phyloP scores from a whole-genome alignment of 2,113 vertebrate species.

The Heterotis niloticus region DNA sequence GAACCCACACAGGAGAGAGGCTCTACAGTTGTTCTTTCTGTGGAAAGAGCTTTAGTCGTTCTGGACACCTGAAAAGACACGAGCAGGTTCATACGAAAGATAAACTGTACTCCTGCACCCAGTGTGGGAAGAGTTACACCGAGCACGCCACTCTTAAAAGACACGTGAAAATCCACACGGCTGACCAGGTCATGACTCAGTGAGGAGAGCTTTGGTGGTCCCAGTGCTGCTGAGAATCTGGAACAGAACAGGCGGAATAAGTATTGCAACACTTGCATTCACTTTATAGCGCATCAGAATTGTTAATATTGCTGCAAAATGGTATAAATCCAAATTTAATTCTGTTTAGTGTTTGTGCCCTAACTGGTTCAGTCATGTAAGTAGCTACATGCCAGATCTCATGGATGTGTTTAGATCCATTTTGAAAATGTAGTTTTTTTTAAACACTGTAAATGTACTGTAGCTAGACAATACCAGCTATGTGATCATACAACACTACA shows the following conservation, averaged over 20 bases:
- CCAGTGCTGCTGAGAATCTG: neutral
- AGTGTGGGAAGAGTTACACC: constrained; percentile 50
- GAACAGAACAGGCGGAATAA: constrained; percentile 9
- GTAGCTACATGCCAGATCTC: neutral
- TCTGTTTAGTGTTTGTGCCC: neutral
- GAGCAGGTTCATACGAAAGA: constrained; percentile 64
- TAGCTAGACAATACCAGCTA: constrained; percentile 6
- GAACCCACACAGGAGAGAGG: constrained; percentile 65
- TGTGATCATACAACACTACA: neutral
- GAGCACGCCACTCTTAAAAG: constrained; percentile 55
- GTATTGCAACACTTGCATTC: neutral
- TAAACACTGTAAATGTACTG: constrained; percentile 15
- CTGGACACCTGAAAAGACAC: constrained; percentile 62
- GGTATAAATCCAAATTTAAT: neutral
- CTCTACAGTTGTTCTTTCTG: constrained; percentile 59
- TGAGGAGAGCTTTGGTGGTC: constrained; percentile 20
- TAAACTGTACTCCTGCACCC: constrained; percentile 46
- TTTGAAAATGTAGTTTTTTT: constrained; percentile 14
- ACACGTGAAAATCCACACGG: constrained; percentile 50
- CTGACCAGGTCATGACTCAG: constrained; percentile 32
- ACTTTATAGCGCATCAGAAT: neutral
- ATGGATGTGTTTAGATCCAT: constrained; percentile 13
- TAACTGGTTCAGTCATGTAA: neutral
- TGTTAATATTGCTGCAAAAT: neutral
- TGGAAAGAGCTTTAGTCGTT: constrained; percentile 62